Percentiles rank a stretch among this genome's conserved stretches.
phyloP scores from a whole-genome alignment of 1,140 invertebrate species.

The Neotoxoptera formosana region DNA sequence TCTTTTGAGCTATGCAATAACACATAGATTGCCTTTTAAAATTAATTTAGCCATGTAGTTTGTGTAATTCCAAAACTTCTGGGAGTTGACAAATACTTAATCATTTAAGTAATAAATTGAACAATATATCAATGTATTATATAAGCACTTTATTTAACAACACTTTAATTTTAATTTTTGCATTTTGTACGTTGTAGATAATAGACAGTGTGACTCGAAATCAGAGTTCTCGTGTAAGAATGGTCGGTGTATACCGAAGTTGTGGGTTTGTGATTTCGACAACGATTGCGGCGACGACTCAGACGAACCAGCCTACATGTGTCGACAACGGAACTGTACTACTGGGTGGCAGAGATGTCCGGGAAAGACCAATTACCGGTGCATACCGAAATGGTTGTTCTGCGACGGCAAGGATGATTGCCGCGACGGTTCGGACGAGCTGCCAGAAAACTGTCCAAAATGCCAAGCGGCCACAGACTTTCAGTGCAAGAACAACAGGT shows the following conservation, averaged over 20 bases:
- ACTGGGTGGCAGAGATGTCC: slow-evolving; percentile 92
- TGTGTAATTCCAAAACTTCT: no score
- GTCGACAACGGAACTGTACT: slow-evolving; percentile 88
- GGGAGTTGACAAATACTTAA: neutral
- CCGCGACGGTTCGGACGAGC: slow-evolving; percentile 89
- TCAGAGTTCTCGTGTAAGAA: slow-evolving; percentile 89
- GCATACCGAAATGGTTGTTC: slow-evolving; percentile 94
- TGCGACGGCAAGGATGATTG: slow-evolving; percentile 95
- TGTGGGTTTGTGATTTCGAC: slow-evolving; percentile 96
- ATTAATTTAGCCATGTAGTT: no score
- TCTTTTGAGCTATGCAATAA: no score
- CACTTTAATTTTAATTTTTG: neutral
- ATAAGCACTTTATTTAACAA: neutral
- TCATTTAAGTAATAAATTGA: neutral
- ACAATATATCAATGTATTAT: neutral
- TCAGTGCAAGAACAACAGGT: slow-evolving; percentile 89
- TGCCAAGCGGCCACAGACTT: slow-evolving; percentile 91
- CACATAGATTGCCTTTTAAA: no score
- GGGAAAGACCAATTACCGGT: slow-evolving; percentile 86
- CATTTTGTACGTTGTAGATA: slow-evolving; percentile 67
- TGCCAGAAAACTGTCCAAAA: slow-evolving; percentile 84
- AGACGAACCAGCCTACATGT: slow-evolving; percentile 92
- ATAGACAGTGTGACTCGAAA: slow-evolving; percentile 80
- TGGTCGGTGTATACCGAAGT: slow-evolving; percentile 92
- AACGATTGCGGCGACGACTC: slow-evolving; percentile 93